Evolutionary conservation across 2,113 vertebrate genomes (phyloP), one percentile per base, ranked within the genome.

Genomic region (Vulpes lagopus): DNA sequence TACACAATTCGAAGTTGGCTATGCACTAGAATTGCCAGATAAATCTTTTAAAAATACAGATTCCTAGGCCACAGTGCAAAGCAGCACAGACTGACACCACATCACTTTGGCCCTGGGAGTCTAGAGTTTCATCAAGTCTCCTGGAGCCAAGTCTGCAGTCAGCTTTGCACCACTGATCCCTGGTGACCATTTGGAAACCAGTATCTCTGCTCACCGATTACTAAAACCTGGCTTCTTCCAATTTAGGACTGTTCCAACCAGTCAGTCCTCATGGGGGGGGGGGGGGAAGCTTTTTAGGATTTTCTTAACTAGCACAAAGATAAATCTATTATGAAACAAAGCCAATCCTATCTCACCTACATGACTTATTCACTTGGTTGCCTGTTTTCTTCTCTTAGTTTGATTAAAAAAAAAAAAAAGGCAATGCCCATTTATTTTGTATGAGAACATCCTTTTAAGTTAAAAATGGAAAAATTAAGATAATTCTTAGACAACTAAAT

Each of bases 371-470:
- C 86, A 80, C 60, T 83, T 49, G 64, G 38, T 32, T 32, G 27
- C 53, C 89, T 57, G 23, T 62, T 93, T 96, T 57, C 85, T 81
- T 89, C 79, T 95, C 38, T 86, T 88, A 94, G 94, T 96, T 97
- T 91, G 55, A 84, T 92, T 8, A 59, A 65, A 17, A 60, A 60
- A 59, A 20, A 5, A 59, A 59, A 60, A 97, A 93, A 57, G 55
- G 38, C 60, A 23, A 73, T 51, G 55, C n/a, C 69, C 32, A 3
- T 76, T 87, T 98, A 60, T 82, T 96, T 91, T 90, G 35, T 78
- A 93, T 23, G 38, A 30, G 25, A 96, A 94, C 62, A 93, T 49
- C 57, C 19, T 93, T 96, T 78, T 91, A 76, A 83, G 20, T 89
- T 96, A 88, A 90, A 90, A 89, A 83, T 5, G 4, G n/a, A 67